Evolutionary conservation across 2,797 vertebrate species (phyloP), one percentile per base, ranked within the genome.

Genomic region (Darevskia nairensis): DNA sequence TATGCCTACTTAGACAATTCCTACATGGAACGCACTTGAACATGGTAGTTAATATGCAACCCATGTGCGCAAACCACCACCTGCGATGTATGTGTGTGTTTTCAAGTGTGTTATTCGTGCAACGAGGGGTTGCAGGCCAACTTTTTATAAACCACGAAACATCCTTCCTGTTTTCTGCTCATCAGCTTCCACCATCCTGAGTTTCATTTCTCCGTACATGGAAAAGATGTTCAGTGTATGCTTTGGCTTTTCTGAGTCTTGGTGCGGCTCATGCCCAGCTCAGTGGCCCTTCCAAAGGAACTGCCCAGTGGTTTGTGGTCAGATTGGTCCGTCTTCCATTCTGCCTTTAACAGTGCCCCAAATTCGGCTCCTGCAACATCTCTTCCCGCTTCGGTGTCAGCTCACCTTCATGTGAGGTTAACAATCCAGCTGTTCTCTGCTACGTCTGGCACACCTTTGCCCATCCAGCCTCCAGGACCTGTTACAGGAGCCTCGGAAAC

Each of bases 361-460:
- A 27, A 50, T 50, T 23, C 4, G 23, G 5, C 29, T 29, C 41
- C n/a, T 7, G 27, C 32, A 3, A 5, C 23, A 66, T 29, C 29
- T 25, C 5, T 55, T 3, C 6, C 11, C 4, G 39, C 21, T 25
- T 39, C 25, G 41, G 4, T 17, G 5, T 44, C 8, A 13, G 39
- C 39, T 44, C 27, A 68, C 61, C 39, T 68, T 82, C 27, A 6
- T 11, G 7, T 3, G 46, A 32, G 46, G 10, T 55, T 32, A 21
- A 55, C 29, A 29, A 21, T n/a, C 29, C 41, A 44, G 50, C 44
- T n/a, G 10, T 66, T 72, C 1, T 84, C 4, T 72, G 68, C 21
- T 27, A 80, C 44, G 74, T 71, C 87, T 86, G 82, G 68, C 72
- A 64, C 79, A 90, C 46, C 81, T 92, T 68, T 80, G 91, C 86